Conservation (phyloP, 2,113 vertebrate genomes). For the Passer montanus region DNA sequence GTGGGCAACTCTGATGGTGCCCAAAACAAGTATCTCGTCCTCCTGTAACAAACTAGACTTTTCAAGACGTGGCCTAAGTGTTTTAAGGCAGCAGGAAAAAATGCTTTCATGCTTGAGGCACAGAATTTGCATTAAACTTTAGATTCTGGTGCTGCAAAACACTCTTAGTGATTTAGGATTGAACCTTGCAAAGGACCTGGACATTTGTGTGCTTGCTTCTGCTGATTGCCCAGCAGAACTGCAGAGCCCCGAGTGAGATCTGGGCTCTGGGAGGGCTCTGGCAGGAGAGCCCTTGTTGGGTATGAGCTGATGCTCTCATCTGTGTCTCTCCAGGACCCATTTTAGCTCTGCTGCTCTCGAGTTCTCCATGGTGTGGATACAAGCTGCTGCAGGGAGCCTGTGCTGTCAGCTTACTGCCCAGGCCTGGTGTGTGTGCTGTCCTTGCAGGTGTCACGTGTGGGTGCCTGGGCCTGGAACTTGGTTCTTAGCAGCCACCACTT, state of each 20-base stretch:
- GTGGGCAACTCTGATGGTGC: neutral
- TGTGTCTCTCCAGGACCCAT: neutral
- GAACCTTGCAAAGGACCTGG: neutral
- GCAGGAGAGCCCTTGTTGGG: neutral
- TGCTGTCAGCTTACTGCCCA: neutral
- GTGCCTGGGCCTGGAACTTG: neutral
- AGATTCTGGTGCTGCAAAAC: neutral
- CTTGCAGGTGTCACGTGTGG: fast-evolving
- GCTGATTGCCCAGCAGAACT: neutral
- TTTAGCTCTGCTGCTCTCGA: neutral
- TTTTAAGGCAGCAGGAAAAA: neutral
- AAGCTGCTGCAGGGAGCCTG: neutral
- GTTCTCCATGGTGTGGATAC: neutral
- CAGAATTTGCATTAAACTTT: neutral
- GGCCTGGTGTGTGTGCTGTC: neutral
- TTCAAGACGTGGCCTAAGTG: neutral
- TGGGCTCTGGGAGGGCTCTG: neutral
- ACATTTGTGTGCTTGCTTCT: neutral
- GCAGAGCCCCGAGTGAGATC: neutral
- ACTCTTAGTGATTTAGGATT: neutral
- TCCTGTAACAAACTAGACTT: neutral
- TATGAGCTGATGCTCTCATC: neutral
- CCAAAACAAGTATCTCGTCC: neutral
- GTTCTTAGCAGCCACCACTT: neutral
- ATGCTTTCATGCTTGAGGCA: neutral